A percentile compares a stretch with the other conserved stretches of the same genome.
Conservation (phyloP, 1,140 invertebrate genomes). For the Drosophila gunungcola region DNA sequence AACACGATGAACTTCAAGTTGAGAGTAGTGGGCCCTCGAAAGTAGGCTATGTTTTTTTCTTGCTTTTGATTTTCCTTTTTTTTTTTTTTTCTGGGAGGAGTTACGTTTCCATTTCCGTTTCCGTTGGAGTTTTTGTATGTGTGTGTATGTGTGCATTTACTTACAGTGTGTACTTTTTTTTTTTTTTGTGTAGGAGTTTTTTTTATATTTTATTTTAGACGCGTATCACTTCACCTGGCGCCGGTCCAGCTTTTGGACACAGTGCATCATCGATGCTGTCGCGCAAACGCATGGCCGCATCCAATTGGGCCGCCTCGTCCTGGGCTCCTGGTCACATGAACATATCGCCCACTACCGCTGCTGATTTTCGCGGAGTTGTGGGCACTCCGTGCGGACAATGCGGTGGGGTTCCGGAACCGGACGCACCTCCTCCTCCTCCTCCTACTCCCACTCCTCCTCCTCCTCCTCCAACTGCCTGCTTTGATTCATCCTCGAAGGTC, state of each 20-base stretch:
- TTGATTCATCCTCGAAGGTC: constrained; percentile 91
- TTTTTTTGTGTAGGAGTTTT: background rate
- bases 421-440: constrained; percentile 31
- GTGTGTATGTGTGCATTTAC: constrained; percentile 33
- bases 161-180: constrained; percentile 42
- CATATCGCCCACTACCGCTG: constrained; percentile 84
- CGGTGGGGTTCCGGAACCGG: constrained; percentile 12
- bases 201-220: constrained; percentile 44
- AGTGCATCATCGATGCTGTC: constrained; percentile 77
- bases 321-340: constrained; percentile 87
- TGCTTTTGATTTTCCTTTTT: background rate
- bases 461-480: constrained; percentile 20
- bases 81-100: background rate
- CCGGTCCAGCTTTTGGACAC: constrained; percentile 59
- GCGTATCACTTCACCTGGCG: constrained; percentile 79
- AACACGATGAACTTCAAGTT: constrained; percentile 25
- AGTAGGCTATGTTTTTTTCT: constrained; percentile 13
- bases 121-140: background rate
- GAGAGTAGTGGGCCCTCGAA: constrained; percentile 1
- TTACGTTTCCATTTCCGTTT: background rate
- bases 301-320: constrained; percentile 48
- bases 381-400: constrained; percentile 80
- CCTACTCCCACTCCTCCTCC: constrained; percentile 21
- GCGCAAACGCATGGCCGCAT: constrained; percentile 54
- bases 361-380: constrained; percentile 85